These are phyloP conservation scores for Gastracanthus pulcherrimus DNA, from an alignment of 2,888 invertebrate genomes.

Conservation along the genomic window DNA sequence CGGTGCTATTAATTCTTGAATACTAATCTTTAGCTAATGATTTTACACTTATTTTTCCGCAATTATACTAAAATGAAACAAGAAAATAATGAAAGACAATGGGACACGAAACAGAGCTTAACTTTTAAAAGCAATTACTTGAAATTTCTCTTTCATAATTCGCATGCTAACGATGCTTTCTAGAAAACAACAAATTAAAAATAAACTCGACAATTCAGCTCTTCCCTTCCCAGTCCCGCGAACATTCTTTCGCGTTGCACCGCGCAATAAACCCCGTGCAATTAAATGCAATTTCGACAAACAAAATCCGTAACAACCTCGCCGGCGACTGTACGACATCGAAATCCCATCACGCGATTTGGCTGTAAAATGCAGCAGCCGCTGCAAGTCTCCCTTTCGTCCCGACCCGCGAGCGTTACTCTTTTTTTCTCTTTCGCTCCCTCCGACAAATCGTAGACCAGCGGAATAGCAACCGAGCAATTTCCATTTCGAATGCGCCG, in stretches of 20 bases:
- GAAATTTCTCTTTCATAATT: too few relatives aligned
- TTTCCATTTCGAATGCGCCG: slow-evolving; percentile 3
- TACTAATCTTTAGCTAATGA: too few relatives aligned
- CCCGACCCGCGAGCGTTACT: neutral
- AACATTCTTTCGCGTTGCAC: slow-evolving; percentile 24
- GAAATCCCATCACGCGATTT: slow-evolving; percentile 49
- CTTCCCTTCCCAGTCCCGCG: neutral
- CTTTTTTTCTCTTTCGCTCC: neutral
- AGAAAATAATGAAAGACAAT: too few relatives aligned
- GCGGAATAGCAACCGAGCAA: slow-evolving; percentile 5
- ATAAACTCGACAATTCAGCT: neutral
- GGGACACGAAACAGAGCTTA: too few relatives aligned
- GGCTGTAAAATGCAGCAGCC: slow-evolving; percentile 24
- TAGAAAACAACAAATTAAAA: too few relatives aligned
- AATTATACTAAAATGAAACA: too few relatives aligned
- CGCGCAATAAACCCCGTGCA: slow-evolving; percentile 21
- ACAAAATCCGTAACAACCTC: slow-evolving; percentile 29
- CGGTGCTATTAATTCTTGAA: too few relatives aligned
- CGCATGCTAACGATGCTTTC: too few relatives aligned
- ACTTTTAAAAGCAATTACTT: too few relatives aligned
- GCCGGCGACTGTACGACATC: neutral
- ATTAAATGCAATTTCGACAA: slow-evolving; percentile 36
- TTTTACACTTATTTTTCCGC: too few relatives aligned
- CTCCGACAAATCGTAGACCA: neutral
- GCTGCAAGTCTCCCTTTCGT: slow-evolving; percentile 17